Evolutionary conservation across 2,888 invertebrate genomes (phyloP).

Genomic region (Volucella bombylans): DNA sequence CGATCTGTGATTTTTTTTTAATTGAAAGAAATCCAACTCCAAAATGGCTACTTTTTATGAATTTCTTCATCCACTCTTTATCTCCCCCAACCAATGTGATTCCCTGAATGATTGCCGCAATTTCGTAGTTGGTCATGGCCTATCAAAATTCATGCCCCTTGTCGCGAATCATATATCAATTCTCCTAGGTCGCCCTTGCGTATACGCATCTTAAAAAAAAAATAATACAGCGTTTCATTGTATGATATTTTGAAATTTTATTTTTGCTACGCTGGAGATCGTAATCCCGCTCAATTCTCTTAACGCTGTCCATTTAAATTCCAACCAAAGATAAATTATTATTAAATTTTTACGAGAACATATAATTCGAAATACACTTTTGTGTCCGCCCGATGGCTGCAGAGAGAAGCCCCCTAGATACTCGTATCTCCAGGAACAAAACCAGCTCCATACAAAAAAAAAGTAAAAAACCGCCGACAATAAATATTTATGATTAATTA

Average conservation of each 20-base stretch:
- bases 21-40: too few relatives aligned
- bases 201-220: slow-evolving; percentile 27
- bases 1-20: too few relatives aligned
- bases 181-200: slow-evolving; percentile 18
- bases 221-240: not conserved
- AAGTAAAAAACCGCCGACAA: slow-evolving; percentile 13
- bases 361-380: not conserved
- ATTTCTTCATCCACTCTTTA: not conserved
- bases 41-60: too few relatives aligned
- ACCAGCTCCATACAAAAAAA: too few relatives aligned
- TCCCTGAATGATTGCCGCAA: not conserved
- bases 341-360: slow-evolving; percentile 17
- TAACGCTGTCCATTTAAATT: slow-evolving; percentile 15
- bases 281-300: not conserved
- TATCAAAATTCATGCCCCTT: slow-evolving; percentile 7
- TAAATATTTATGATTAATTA: slow-evolving; percentile 63
- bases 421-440: not conserved
- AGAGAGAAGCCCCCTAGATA: too few relatives aligned
- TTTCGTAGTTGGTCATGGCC: not conserved
- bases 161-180: not conserved
- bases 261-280: not conserved
- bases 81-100: not conserved
- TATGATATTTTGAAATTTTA: slow-evolving; percentile 19
- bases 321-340: slow-evolving; percentile 10
- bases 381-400: not conserved